These are phyloP conservation scores for Henricia sp. DNA, from an alignment of 53 echinoderm and acorn worm species.

Conservation along the genomic window DNA sequence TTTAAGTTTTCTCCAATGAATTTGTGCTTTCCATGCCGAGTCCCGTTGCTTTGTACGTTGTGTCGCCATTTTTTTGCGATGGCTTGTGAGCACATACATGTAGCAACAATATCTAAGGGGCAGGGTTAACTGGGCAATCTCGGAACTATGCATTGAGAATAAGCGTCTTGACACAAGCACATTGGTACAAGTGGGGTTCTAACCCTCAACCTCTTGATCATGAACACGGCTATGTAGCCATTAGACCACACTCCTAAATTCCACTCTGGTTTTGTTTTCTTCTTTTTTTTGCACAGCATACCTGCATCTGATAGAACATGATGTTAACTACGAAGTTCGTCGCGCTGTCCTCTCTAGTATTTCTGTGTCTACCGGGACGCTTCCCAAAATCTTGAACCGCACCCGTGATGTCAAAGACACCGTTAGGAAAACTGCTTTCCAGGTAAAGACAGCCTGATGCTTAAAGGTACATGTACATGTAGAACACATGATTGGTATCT, in stretches of 20 bases:
- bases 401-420: slow-evolving; percentile 88
- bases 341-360: slow-evolving; percentile 82
- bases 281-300: slow-evolving; percentile 67
- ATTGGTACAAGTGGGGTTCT: not conserved
- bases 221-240: not conserved
- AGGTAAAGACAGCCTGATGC: no score
- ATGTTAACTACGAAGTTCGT: slow-evolving; percentile 85
- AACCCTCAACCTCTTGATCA: not conserved
- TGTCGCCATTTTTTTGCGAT: no score
- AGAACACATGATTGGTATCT: no score
- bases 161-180: no score
- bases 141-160: no score
- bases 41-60: no score
- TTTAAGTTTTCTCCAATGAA: no score
- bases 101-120: no score
- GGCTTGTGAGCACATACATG: no score
- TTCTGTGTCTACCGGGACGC: slow-evolving; percentile 81
- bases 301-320: slow-evolving; percentile 79
- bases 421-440: slow-evolving; percentile 81
- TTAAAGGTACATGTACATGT: no score
- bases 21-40: no score
- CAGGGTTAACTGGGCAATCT: no score
- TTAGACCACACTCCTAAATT: not conserved
- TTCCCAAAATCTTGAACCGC: slow-evolving; percentile 75
- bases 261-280: not conserved